Conservation (phyloP, 2,888 invertebrate genomes). For the Nowickia ferox region DNA sequence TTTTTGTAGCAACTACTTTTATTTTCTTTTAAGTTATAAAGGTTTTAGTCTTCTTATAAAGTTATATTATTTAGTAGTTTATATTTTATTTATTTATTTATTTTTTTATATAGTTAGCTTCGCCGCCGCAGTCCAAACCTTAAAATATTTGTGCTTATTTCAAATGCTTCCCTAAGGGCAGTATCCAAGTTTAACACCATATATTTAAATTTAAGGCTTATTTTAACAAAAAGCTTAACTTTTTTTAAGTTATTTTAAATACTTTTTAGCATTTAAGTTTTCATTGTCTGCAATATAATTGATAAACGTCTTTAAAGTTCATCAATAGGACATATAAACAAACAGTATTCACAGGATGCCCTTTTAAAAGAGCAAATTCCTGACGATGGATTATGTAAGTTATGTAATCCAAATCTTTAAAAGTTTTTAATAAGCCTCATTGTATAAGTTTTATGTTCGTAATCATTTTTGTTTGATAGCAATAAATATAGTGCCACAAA, state of each 20-base stretch:
- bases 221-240: conserved; percentile 40
- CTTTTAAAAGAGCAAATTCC: conserved; percentile 10
- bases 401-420: conserved; percentile 28
- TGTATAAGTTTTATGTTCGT: background rate
- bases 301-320: conserved; percentile 18
- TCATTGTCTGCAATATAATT: background rate
- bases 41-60: background rate
- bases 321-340: conserved; percentile 22
- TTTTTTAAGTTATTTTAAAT: conserved; percentile 24
- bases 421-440: conserved; percentile 23
- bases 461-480: conserved; percentile 25
- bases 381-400: conserved; percentile 12
- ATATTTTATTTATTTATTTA: conserved; percentile 1
- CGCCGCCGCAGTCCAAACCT: background rate
- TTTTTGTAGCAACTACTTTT: conserved; percentile 39
- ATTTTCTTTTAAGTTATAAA: conserved; percentile 50
- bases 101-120: conserved; percentile 34
- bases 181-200: conserved; percentile 22
- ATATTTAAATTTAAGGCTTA: conserved; percentile 4
- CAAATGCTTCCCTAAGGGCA: background rate
- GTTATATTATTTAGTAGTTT: conserved; percentile 37
- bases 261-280: conserved; percentile 13
- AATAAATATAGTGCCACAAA: conserved; percentile 51
- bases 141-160: conserved; percentile 38
- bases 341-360: background rate